Evolutionary conservation across 2,888 invertebrate species (phyloP).

Genomic region (Cryptocephalus moraei): DNA sequence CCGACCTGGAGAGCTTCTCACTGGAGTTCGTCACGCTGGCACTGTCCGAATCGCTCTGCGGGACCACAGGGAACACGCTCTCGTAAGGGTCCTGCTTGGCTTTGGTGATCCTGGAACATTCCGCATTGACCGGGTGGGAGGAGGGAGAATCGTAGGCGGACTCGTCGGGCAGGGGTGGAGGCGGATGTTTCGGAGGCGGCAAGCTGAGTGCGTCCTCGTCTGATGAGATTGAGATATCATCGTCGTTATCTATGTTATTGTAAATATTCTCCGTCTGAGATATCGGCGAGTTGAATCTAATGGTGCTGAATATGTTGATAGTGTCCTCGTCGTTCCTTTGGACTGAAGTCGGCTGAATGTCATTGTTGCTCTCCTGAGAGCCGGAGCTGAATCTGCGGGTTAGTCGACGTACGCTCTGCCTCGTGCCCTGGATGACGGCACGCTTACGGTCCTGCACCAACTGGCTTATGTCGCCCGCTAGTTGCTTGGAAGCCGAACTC

Average conservation of each 20-base stretch:
- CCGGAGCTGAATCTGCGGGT: slow-evolving; percentile 30
- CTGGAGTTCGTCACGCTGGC: slow-evolving; percentile 19
- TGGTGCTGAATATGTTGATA: slow-evolving; percentile 45
- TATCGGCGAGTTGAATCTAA: slow-evolving; percentile 26
- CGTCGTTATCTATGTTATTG: slow-evolving; percentile 25
- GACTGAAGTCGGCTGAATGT: slow-evolving; percentile 12
- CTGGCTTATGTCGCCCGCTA: slow-evolving; percentile 43
- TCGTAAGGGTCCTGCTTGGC: slow-evolving; percentile 29
- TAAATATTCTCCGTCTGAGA: slow-evolving; percentile 20
- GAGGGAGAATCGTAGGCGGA: slow-evolving; percentile 46
- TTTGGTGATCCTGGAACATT: slow-evolving; percentile 30
- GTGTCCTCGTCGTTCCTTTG: slow-evolving; percentile 19
- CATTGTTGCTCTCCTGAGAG: slow-evolving; percentile 16
- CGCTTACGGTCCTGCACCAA: slow-evolving; percentile 47
- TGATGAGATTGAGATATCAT: slow-evolving; percentile 10
- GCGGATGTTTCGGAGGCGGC: slow-evolving; percentile 49
- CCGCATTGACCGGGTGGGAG: slow-evolving; percentile 25
- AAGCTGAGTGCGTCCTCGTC: slow-evolving; percentile 30
- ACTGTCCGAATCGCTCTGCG: slow-evolving; percentile 21
- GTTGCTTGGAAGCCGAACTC: slow-evolving; percentile 46
- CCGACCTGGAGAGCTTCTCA: slow-evolving; percentile 34
- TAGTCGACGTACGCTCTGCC: slow-evolving; percentile 37
- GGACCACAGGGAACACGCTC: slow-evolving; percentile 37
- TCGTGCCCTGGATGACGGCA: slow-evolving; percentile 54
- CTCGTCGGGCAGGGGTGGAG: slow-evolving; percentile 47